Base-by-base conservation (phyloP, 2,113 vertebrate genomes). In the Danio rerio region DNA sequence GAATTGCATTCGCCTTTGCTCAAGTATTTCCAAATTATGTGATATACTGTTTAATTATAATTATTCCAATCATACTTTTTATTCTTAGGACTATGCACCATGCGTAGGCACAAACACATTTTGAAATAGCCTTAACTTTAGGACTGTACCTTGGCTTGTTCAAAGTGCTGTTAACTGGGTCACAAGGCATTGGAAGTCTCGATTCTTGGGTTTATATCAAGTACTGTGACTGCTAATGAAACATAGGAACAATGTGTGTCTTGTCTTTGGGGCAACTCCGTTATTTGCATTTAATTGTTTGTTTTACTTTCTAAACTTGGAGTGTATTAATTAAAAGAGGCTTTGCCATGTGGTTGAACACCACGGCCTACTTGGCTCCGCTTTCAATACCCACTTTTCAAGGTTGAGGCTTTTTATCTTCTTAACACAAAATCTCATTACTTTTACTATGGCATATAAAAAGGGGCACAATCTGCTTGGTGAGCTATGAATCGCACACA, bases 211-310 rank as follows among this genome's bases (percentile, higher is more conserved):
- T 83, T 80, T 69, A 50, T 75, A 72, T 21, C 31, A 83, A n/a
- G 40, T 56, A 84, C 68, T 83, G 47, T 81, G 81, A 83, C 76
- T 81, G 21, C 61, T 71, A 65, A 73, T 78, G 58, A 62, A 78
- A 53, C 62, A 68, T 45, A 49, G 13, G 52, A 83, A 87, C 86
- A 89, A 87, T 75, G 53, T 18, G 45, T 1, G 15, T 71, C 78
- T 85, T 88, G 80, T 87, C 63, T 72, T 21, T 13, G 43, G 18
- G 40, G 69, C 40, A 49, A 79, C 42, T 56, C 55, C 75, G 66
- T 84, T 85, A 81, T 75, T 81, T 79, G 69, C 62, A 80, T 83
- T 83, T 78, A 52, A 62, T 72, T 50, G 11, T 65, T 65, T 56
- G 47, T 43, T 43, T 31, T 53, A 20, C 62, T 62, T 69, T 81